phyloP scores from a whole-genome alignment of 2,113 vertebrate species.

The Erinaceus europaeus region DNA sequence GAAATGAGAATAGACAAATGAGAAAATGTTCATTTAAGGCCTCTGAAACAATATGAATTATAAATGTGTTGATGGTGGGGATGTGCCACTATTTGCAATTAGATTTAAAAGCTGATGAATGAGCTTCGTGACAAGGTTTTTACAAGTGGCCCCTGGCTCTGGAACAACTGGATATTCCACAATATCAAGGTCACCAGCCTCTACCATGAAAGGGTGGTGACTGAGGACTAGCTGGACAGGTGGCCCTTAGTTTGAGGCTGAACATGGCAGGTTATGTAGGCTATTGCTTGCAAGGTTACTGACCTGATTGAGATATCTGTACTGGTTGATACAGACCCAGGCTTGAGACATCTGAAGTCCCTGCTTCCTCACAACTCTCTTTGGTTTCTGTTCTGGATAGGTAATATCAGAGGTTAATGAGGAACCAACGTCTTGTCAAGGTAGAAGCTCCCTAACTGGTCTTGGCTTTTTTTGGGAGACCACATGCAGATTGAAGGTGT shows the following conservation, averaged over 20 bases:
- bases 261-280: too few species aligned
- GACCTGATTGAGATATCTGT: too few species aligned
- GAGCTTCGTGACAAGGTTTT: background rate
- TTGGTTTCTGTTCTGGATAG: too few species aligned
- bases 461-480: too few species aligned
- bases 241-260: background rate
- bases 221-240: background rate
- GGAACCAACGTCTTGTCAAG: too few species aligned
- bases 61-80: background rate
- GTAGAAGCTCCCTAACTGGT: too few species aligned
- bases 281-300: too few species aligned
- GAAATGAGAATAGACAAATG: slow-evolving; percentile 5
- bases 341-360: too few species aligned
- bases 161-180: background rate
- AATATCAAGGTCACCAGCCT: background rate
- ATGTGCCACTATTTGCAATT: background rate
- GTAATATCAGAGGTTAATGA: too few species aligned
- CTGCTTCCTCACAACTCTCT: too few species aligned
- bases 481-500: too few species aligned
- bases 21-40: background rate
- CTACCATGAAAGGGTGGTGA: background rate
- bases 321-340: too few species aligned
- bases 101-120: background rate
- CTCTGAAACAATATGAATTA: background rate
- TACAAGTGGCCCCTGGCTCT: background rate